Conservation (phyloP, 1,140 invertebrate species). For the Teleopsis dalmanni region DNA sequence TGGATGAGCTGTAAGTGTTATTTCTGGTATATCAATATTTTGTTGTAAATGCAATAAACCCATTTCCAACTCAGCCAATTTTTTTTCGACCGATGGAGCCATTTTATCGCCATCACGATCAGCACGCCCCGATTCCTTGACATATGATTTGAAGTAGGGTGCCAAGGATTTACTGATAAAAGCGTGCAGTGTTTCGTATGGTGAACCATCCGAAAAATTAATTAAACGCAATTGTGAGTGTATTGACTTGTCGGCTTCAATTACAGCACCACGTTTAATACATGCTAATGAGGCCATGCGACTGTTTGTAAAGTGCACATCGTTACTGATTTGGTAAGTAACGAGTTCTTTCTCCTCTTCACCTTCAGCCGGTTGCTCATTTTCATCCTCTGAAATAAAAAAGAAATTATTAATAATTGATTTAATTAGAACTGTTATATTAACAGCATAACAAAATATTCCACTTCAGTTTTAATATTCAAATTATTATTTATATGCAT, state of each 20-base stretch:
- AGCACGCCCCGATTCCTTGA: slow-evolving; percentile 88
- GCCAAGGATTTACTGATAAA: slow-evolving; percentile 91
- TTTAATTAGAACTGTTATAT: neutral
- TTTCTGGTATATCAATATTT: slow-evolving; percentile 99
- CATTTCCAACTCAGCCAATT: slow-evolving; percentile 99
- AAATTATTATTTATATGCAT: too few relatives aligned
- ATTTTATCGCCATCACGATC: slow-evolving; percentile 98
- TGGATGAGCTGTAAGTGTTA: slow-evolving; percentile 86
- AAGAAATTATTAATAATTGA: neutral
- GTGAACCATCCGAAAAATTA: slow-evolving; percentile 89
- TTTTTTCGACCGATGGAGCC: slow-evolving; percentile 97
- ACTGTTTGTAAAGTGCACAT: slow-evolving; percentile 82
- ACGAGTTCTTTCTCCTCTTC: slow-evolving; percentile 83
- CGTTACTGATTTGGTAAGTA: slow-evolving; percentile 78
- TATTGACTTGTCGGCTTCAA: slow-evolving; percentile 95
- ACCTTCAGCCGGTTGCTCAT: slow-evolving; percentile 67
- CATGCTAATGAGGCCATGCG: slow-evolving; percentile 85
- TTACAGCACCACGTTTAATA: slow-evolving; percentile 78
- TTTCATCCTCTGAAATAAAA: slow-evolving; percentile 66
- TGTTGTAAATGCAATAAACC: slow-evolving; percentile 97
- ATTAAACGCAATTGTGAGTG: slow-evolving; percentile 82
- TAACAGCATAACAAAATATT: too few relatives aligned
- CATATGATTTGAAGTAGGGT: slow-evolving; percentile 97
- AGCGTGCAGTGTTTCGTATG: slow-evolving; percentile 93
- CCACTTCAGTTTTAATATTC: too few relatives aligned